phyloP scores from a whole-genome alignment of 2,113 vertebrate species.

The Actenoides lindsayi region DNA sequence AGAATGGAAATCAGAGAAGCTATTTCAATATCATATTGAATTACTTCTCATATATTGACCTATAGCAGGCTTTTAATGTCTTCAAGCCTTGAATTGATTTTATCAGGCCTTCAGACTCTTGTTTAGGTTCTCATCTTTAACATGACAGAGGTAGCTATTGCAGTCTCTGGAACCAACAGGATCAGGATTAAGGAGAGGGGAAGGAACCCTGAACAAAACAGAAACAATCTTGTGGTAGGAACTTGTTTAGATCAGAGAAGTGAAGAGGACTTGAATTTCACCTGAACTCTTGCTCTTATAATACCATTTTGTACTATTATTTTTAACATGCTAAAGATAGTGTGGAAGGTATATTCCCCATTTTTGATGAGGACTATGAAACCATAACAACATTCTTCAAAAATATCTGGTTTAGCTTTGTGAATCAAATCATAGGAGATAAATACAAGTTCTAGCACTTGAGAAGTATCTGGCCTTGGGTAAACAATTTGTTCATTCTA shows the following conservation, averaged over 20 bases:
- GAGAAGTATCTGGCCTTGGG: not conserved
- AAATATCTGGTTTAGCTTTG: not conserved
- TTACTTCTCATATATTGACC: not conserved
- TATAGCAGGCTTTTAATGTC: not conserved
- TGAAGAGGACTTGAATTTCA: not conserved
- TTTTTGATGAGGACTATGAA: not conserved
- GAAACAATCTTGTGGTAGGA: not conserved
- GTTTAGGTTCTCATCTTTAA: not conserved
- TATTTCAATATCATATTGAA: not conserved
- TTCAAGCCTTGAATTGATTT: not conserved
- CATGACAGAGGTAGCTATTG: not conserved
- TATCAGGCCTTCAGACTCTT: not conserved
- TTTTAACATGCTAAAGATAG: not conserved
- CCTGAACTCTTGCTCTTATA: not conserved
- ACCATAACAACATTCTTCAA: not conserved
- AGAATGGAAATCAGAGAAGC: not conserved
- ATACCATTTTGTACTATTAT: not conserved
- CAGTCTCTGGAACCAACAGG: not conserved
- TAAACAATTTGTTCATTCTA: not conserved
- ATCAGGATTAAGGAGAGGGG: not conserved
- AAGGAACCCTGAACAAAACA: not conserved
- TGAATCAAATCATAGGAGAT: not conserved
- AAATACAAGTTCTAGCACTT: not conserved
- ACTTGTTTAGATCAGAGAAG: not conserved
- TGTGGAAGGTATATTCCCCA: not conserved